A percentile compares a stretch with the other conserved stretches of the same genome.
Evolutionary conservation across 2,113 vertebrate genomes (phyloP).

Genomic region (Vidua chalybeata): DNA sequence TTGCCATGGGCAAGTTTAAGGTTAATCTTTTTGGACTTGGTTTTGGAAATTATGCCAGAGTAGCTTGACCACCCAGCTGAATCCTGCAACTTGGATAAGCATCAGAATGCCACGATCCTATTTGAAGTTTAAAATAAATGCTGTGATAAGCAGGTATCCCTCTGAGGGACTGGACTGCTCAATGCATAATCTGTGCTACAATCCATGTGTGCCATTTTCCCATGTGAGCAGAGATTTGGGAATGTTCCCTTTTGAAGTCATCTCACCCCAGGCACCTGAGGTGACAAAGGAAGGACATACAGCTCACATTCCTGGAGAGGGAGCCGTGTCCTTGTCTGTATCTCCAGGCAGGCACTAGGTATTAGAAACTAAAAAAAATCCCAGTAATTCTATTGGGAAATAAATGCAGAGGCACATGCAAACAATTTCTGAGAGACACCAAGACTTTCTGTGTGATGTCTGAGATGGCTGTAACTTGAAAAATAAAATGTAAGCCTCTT

Average conservation of each 20-base stretch:
- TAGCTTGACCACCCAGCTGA: neutral
- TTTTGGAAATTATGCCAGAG: slow-evolving; percentile 71
- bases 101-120: neutral
- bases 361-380: neutral
- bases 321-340: neutral
- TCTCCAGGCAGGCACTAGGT: neutral
- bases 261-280: neutral
- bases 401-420: neutral
- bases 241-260: neutral
- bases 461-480: neutral
- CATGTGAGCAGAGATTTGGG: neutral
- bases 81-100: neutral
- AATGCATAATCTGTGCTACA: neutral
- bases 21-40: slow-evolving; percentile 79
- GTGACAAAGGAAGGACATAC: neutral
- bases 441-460: neutral
- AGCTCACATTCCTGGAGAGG: neutral
- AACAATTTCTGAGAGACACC: neutral
- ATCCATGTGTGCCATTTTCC: neutral
- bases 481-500: neutral
- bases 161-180: neutral
- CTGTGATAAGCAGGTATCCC: neutral
- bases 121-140: neutral
- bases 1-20: slow-evolving; percentile 75
- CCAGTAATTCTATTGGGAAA: neutral